Conservation (phyloP, 2,113 vertebrate genomes). For the Pyrgilauda ruficollis region DNA sequence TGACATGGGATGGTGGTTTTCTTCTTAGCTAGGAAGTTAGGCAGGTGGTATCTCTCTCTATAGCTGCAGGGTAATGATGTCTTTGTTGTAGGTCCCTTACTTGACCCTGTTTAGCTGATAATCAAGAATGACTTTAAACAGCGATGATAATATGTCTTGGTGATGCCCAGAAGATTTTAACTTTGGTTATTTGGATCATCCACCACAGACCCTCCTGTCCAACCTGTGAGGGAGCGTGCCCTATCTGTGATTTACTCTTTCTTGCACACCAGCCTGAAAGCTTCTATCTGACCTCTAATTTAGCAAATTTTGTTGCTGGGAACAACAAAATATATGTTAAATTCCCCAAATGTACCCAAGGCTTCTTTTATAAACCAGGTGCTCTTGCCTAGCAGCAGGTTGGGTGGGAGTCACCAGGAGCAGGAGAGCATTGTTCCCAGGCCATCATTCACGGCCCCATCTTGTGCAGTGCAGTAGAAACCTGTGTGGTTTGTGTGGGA, state of each 20-base stretch:
- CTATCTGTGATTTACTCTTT: not conserved
- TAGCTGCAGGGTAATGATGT: not conserved
- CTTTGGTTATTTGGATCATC: not conserved
- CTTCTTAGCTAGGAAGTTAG: not conserved
- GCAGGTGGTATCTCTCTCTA: not conserved
- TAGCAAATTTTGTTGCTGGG: not conserved
- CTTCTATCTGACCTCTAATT: not conserved
- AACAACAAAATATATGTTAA: not conserved
- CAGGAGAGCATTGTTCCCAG: not conserved
- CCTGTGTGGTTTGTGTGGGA: rapidly evolving
- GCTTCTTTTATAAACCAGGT: not conserved
- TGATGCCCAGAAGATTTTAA: not conserved
- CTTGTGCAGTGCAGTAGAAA: not conserved
- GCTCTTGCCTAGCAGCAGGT: not conserved
- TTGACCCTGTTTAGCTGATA: not conserved
- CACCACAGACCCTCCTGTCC: not conserved
- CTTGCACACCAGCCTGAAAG: not conserved
- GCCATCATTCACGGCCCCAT: not conserved
- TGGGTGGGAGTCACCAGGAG: not conserved
- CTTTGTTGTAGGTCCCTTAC: not conserved
- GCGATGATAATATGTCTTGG: not conserved
- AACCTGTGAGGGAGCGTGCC: not conserved
- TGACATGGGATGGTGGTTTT: not conserved
- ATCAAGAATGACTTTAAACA: not conserved
- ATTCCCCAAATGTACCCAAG: not conserved